A percentile compares a stretch with the other conserved stretches of the same genome.
Evolutionary conservation across 2,888 invertebrate genomes (phyloP).

Genomic region (Eupeodes luniger): DNA sequence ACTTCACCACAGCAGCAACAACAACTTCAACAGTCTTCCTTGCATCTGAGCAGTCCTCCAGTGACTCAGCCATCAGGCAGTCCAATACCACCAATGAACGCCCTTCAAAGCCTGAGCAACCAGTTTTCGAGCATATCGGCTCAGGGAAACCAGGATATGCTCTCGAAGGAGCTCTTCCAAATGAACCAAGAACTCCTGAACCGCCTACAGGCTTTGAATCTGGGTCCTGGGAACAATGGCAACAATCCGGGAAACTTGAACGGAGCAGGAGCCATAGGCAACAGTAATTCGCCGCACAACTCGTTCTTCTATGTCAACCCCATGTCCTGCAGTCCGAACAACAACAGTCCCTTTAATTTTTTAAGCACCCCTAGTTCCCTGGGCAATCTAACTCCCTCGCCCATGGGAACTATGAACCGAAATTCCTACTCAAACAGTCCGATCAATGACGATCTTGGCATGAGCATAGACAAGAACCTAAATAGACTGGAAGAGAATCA

Average conservation of each 20-base stretch:
- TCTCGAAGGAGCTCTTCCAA: conserved; percentile 84
- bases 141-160: conserved; percentile 80
- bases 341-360: conserved; percentile 81
- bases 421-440: conserved; percentile 83
- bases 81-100: conserved; percentile 82
- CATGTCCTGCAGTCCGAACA: conserved; percentile 82
- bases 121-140: conserved; percentile 81
- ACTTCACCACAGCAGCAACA: conserved; percentile 61
- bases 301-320: conserved; percentile 84
- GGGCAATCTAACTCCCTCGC: conserved; percentile 82
- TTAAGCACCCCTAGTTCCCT: conserved; percentile 79
- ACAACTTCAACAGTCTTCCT: conserved; percentile 75
- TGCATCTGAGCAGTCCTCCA: conserved; percentile 79
- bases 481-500: conserved; percentile 85
- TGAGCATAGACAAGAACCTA: conserved; percentile 84
- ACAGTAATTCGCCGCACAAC: conserved; percentile 81
- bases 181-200: conserved; percentile 84
- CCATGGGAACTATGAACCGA: conserved; percentile 82
- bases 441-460: conserved; percentile 80
- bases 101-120: conserved; percentile 82
- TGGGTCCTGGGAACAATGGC: conserved; percentile 77
- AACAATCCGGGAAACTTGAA: conserved; percentile 67
- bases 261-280: conserved; percentile 74
- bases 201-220: conserved; percentile 83
- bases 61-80: conserved; percentile 81